phyloP scores from a whole-genome alignment of 2,888 invertebrate species.

The Electrophaes corylata region DNA sequence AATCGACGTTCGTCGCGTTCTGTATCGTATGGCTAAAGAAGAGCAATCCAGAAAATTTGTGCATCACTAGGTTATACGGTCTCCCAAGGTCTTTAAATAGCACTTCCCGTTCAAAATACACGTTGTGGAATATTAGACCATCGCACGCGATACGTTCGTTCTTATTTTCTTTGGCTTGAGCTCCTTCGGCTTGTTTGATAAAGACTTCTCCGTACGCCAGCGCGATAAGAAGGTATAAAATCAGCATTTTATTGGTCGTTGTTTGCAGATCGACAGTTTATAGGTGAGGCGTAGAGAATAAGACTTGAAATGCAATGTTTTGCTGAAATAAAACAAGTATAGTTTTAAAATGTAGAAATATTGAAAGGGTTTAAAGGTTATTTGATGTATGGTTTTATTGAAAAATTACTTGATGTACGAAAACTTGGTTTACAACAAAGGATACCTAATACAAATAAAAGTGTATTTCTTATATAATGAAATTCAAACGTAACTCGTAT shows the following conservation, averaged over 20 bases:
- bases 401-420: neutral
- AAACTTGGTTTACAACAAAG: no score
- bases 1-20: slow-evolving; percentile 59
- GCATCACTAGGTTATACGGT: slow-evolving; percentile 67
- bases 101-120: slow-evolving; percentile 61
- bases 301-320: slow-evolving; percentile 18
- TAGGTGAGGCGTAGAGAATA: slow-evolving; percentile 22
- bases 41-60: slow-evolving; percentile 63
- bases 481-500: no score
- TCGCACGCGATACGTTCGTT: slow-evolving; percentile 52
- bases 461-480: no score
- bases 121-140: slow-evolving; percentile 63
- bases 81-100: slow-evolving; percentile 56
- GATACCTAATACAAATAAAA: no score
- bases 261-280: slow-evolving; percentile 33
- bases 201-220: slow-evolving; percentile 14
- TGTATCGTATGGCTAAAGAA: slow-evolving; percentile 71
- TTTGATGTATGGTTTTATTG: neutral
- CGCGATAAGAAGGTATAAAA: slow-evolving; percentile 35
- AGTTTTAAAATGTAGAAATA: slow-evolving; percentile 2
- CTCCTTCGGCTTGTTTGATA: neutral
- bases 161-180: slow-evolving; percentile 18
- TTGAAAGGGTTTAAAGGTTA: neutral
- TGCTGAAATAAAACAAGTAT: slow-evolving; percentile 13
- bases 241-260: slow-evolving; percentile 38